Evolutionary conservation across 2,797 vertebrate species (phyloP).

Genomic region (Poecilia wingei): DNA sequence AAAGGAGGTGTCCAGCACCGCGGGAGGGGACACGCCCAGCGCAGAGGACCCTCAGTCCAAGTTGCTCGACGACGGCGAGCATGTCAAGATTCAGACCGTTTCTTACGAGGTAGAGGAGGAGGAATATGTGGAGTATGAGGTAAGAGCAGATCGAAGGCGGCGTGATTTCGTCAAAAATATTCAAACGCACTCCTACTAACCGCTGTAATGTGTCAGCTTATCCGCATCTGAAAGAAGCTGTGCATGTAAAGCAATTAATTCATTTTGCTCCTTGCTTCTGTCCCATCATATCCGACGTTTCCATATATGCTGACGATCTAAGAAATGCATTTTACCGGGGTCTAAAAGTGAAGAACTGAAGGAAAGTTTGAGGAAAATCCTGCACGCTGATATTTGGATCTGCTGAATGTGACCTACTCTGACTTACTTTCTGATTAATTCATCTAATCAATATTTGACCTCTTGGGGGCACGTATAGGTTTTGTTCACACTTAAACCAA

Average conservation of each 20-base stretch:
- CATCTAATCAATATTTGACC: neutral
- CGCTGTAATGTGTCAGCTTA: neutral
- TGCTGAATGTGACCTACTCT: neutral
- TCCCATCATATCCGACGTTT: neutral
- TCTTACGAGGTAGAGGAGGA: conserved; percentile 95
- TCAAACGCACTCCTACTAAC: neutral
- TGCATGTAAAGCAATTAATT: neutral
- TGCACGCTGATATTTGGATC: neutral
- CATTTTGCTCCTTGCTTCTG: neutral
- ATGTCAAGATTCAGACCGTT: conserved; percentile 91
- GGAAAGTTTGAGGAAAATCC: neutral
- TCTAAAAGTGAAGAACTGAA: neutral
- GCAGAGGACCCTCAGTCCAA: conserved; percentile 77
- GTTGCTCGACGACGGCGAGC: conserved; percentile 84
- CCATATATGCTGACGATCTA: neutral
- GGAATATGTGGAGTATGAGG: conserved; percentile 92
- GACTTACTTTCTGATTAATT: neutral
- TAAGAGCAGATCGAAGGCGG: conserved; percentile 49
- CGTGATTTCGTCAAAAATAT: neutral
- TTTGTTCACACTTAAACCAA: neutral
- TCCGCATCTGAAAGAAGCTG: neutral
- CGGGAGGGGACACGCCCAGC: conserved; percentile 58
- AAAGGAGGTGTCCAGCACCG: conserved; percentile 59
- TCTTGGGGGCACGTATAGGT: neutral
- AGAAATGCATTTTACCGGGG: neutral